phyloP scores from a whole-genome alignment of 1,140 invertebrate genomes.

The Drosophila quadrilineata region DNA sequence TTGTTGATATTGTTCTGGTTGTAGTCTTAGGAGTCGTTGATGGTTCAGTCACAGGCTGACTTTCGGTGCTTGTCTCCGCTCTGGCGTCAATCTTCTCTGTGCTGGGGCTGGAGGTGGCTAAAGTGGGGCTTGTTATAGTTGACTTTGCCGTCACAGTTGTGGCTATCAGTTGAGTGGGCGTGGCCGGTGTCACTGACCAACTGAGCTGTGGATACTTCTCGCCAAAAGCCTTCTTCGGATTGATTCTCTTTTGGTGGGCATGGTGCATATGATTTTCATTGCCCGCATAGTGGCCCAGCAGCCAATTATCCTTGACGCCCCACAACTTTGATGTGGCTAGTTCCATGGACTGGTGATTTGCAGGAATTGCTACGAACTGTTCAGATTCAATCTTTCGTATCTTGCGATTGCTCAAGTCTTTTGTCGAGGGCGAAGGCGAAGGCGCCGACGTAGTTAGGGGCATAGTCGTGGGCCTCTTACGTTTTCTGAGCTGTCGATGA shows the following conservation, averaged over 20 bases:
- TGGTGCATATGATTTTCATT: conserved; percentile 31
- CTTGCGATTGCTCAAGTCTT: conserved; percentile 54
- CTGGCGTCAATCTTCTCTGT: not conserved
- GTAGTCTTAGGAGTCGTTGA: not conserved
- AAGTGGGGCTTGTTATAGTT: not conserved
- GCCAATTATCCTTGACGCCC: conserved; percentile 49
- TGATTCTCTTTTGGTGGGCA: no score
- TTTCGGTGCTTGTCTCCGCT: no score
- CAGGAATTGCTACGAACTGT: no score
- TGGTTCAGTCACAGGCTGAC: no score
- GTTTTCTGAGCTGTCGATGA: not conserved
- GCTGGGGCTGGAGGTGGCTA: not conserved
- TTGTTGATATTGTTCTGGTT: not conserved
- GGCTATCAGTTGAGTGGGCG: not conserved
- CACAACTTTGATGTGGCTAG: conserved; percentile 10
- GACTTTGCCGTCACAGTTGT: not conserved
- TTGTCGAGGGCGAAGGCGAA: conserved; percentile 1
- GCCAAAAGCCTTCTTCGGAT: conserved; percentile 21
- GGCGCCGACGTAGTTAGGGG: conserved; percentile 1
- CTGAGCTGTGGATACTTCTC: conserved; percentile 8
- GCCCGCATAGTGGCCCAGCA: conserved; percentile 29
- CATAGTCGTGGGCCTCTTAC: conserved; percentile 1
- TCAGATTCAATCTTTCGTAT: conserved; percentile 53
- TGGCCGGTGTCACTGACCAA: not conserved
- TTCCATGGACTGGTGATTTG: not conserved